Base-by-base conservation (phyloP, 2,888 invertebrate genomes). In the Elegia similella region DNA sequence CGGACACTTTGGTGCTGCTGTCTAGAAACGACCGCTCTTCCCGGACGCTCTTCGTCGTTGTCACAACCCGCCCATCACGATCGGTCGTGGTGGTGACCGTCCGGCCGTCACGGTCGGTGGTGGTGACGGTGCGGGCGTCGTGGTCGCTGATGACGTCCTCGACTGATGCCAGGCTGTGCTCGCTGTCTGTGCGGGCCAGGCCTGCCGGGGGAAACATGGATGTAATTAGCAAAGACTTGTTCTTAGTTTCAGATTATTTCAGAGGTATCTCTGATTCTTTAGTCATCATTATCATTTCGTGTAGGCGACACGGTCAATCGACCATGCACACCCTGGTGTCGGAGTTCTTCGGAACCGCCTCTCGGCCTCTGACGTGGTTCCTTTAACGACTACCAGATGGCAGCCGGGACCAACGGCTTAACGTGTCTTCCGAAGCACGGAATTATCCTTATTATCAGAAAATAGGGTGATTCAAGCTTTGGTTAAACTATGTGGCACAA, bases 1-100 rank as follows among this genome's bases (percentile, higher is more conserved):
- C 95, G 5, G 94, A 93, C 55, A 96, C 95, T 73, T 94, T 94
- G 13, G 93, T 93, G 68, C 90, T 93, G 82, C 94, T 95, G 74
- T 94, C 95, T 29, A 96, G 91, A 82, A 96, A 96, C 10, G 95
- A 95, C 59, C 93, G 76, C 70, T 85, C 84, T 59, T 68, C 64
- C 7, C 32, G 13, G 12, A 50, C 38, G 34, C 56, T 62, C n/a
- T 58, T 58, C 7, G 61, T 64, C 63, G 60, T 64, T 59, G 63
- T 60, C 55, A 5, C 34, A 3, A 44, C 10, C 46, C 15, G 13
- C 7, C 43, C 16, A 66, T n/a, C 38, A 8, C 38, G 38, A 3
- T 38, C 38, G 12, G n/a, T n/a, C 1, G 60, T 64, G 63, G 60
- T 64, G 59, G 63, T 60, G 57, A 5, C 43, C n/a, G 52, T 17